Evolutionary conservation across 2,797 vertebrate genomes (phyloP).

Genomic region (Notamacropus eugenii): DNA sequence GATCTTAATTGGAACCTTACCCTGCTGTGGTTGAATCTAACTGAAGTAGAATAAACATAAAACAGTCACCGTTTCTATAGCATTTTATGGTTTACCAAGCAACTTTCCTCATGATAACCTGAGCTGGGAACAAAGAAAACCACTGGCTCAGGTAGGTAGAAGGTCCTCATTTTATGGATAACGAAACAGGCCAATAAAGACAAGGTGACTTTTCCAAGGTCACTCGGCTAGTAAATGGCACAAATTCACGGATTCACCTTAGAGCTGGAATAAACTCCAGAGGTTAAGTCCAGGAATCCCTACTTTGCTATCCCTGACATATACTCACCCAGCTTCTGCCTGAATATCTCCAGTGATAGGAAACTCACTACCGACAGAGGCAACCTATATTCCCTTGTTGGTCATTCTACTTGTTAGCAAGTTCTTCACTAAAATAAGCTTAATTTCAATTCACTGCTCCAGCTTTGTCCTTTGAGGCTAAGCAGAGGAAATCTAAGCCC

Average conservation of each 20-base stretch:
- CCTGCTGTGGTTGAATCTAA: slow-evolving; percentile 64
- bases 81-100: not conserved
- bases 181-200: not conserved
- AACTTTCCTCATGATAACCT: not conserved
- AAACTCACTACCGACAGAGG: not conserved
- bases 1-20: slow-evolving; percentile 53
- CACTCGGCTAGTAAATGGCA: not conserved
- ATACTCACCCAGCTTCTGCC: not conserved
- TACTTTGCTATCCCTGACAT: not conserved
- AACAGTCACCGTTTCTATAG: not conserved
- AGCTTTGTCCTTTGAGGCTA: not conserved
- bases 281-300: not conserved
- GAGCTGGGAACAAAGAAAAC: not conserved
- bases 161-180: not conserved
- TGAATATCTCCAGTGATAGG: not conserved
- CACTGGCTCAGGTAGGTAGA: not conserved
- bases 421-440: not conserved
- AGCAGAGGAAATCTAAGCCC: not conserved
- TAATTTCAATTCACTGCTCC: not conserved
- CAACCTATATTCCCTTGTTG: not conserved
- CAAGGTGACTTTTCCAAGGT: not conserved
- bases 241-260: not conserved
- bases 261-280: not conserved
- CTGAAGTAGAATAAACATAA: not conserved
- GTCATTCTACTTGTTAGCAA: not conserved